A percentile compares a stretch with the other conserved stretches of the same genome.
phyloP scores from a whole-genome alignment of 1,140 invertebrate species.

The Philaenus spumarius region DNA sequence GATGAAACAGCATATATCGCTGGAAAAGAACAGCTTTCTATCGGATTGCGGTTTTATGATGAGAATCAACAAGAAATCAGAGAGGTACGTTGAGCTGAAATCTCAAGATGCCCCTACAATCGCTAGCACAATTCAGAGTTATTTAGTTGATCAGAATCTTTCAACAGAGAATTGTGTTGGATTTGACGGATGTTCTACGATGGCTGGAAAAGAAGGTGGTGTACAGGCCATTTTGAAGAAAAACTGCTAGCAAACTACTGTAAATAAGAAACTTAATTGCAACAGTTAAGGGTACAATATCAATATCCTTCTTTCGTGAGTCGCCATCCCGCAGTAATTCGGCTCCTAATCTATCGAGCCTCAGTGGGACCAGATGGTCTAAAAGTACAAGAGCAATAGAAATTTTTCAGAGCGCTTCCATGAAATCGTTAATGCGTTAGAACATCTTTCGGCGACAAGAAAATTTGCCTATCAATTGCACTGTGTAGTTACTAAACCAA shows the following conservation, averaged over 20 bases:
- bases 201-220: slow-evolving; percentile 34
- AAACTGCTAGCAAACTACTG: slow-evolving; percentile 27
- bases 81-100: slow-evolving; percentile 31
- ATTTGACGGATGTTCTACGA: slow-evolving; percentile 35
- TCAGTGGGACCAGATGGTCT: slow-evolving; percentile 31
- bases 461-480: slow-evolving; percentile 23
- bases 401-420: slow-evolving; percentile 23
- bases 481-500: slow-evolving; percentile 18
- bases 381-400: slow-evolving; percentile 35
- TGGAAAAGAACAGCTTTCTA: slow-evolving; percentile 27
- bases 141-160: slow-evolving; percentile 19
- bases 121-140: slow-evolving; percentile 21
- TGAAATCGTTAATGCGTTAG: slow-evolving; percentile 22
- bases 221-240: slow-evolving; percentile 33
- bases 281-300: slow-evolving; percentile 34
- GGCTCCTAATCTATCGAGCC: slow-evolving; percentile 32
- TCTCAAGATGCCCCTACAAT: slow-evolving; percentile 19
- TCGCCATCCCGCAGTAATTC: slow-evolving; percentile 32
- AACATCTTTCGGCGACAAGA: slow-evolving; percentile 21
- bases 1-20: slow-evolving; percentile 32
- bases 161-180: slow-evolving; percentile 24
- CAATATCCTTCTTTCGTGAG: slow-evolving; percentile 34
- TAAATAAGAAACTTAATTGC: slow-evolving; percentile 4
- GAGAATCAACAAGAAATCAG: slow-evolving; percentile 20
- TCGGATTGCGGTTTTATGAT: slow-evolving; percentile 24